Percentiles rank a stretch among this genome's conserved stretches.
Conservation (phyloP, 2,888 invertebrate species). For the Panopea generosa region DNA sequence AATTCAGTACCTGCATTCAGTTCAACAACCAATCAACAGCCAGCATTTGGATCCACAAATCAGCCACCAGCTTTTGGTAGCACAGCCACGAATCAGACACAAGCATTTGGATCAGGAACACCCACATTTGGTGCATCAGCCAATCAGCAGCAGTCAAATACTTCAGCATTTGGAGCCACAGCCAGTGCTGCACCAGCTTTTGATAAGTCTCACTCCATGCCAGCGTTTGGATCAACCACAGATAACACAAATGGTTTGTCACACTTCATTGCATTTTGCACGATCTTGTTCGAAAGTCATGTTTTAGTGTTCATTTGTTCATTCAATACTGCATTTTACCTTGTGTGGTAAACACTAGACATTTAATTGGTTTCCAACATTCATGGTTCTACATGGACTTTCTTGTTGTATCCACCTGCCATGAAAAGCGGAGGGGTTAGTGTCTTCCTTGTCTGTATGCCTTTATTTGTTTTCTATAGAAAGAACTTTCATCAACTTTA, state of each 20-base stretch:
- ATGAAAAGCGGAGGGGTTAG: too few species aligned
- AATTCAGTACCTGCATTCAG: not conserved
- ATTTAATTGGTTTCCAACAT: too few species aligned
- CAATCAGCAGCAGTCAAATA: conserved; percentile 10
- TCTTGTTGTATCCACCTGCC: too few species aligned
- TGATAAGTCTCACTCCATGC: conserved; percentile 51
- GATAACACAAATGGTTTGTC: conserved; percentile 14
- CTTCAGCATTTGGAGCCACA: conserved; percentile 43
- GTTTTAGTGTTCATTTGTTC: too few species aligned
- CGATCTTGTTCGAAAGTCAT: too few species aligned
- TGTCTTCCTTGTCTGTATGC: too few species aligned
- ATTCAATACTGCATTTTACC: too few species aligned
- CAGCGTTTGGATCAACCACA: conserved; percentile 46
- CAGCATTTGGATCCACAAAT: not conserved
- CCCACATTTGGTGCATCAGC: conserved; percentile 23
- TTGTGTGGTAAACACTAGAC: too few species aligned
- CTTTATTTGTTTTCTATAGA: too few species aligned
- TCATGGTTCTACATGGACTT: too few species aligned
- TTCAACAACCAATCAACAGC: not conserved
- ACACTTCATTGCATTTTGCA: not conserved
- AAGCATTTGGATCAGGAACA: conserved; percentile 8
- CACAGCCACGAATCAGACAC: not conserved
- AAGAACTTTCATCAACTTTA: too few species aligned
- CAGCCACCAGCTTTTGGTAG: not conserved
- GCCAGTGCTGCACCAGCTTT: conserved; percentile 34